Conservation (phyloP, 2,888 invertebrate species). For the Chalcosyrphus nemorum region DNA sequence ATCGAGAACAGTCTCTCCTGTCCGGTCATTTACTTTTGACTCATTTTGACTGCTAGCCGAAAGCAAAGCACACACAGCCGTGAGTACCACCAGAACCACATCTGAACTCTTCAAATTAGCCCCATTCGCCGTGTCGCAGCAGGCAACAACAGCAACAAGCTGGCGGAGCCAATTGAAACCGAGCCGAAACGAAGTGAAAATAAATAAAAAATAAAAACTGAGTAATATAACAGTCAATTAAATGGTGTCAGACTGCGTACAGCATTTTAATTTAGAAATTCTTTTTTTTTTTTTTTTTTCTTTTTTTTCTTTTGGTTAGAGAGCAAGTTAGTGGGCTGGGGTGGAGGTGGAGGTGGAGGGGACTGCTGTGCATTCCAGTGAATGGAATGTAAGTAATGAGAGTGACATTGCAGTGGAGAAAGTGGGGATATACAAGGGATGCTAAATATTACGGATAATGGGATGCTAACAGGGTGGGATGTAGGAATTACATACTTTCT, state of each 20-base stretch:
- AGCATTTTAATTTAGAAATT: constrained; percentile 66
- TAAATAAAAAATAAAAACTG: constrained; percentile 29
- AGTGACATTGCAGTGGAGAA: neutral
- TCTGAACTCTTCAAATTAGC: constrained; percentile 59
- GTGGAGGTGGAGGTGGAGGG: neutral
- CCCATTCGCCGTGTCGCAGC: constrained; percentile 47
- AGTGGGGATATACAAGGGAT: neutral
- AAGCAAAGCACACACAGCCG: constrained; percentile 6
- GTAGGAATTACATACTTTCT: constrained; percentile 11
- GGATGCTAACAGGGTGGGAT: neutral
- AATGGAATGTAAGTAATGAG: neutral
- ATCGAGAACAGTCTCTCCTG: constrained; percentile 14
- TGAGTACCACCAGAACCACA: constrained; percentile 29
- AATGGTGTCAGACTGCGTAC: constrained; percentile 69
- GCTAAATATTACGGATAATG: neutral
- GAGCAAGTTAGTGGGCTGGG: neutral
- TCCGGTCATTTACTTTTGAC: constrained; percentile 61
- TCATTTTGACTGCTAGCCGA: constrained; percentile 35
- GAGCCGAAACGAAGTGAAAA: constrained; percentile 45
- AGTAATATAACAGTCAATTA: constrained; percentile 66
- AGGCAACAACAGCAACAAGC: constrained; percentile 8
- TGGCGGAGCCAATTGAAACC: constrained; percentile 51
- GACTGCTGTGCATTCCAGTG: constrained; percentile 7
- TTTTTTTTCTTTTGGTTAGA: constrained; percentile 29
- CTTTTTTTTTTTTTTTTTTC: constrained; percentile 21